Base-by-base conservation (phyloP, 2,797 vertebrate species). In the Sparidentex hasta region DNA sequence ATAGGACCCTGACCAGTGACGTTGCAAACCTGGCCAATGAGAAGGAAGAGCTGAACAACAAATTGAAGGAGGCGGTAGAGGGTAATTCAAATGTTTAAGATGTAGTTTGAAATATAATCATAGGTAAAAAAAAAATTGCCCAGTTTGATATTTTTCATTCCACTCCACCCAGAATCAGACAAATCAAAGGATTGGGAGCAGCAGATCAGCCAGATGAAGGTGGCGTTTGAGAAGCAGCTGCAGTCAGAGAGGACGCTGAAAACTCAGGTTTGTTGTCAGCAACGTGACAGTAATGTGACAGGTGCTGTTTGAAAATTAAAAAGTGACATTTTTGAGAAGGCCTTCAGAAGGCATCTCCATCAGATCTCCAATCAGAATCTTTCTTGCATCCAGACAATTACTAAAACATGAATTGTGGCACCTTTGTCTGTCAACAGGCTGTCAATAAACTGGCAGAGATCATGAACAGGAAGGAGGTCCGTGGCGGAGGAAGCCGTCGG, bases 381-480 rank as follows among this genome's bases (percentile, higher is more conserved):
- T 2, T 66, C 1, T 8, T 29, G 17, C 23, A 67, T 23, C 44
- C 17, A 23, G 11, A 48, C 18, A 13, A 27, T 43, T 58, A n/a
- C 4, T 47, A 4, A 67, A 46, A 27, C 20, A n/a, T 20, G 2
- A 64, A 27, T 14, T 6, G 11, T 59, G 7, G 6, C 8, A 1
- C 59, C 38, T 4, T 0, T 78, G 29, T 85, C 50, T n/a, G 0
- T 66, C 43, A 12, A 0, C 94, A 98, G 98, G 98, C 98, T 47
- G 98, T 99, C 86, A 99, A 99, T 85, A 99, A 99, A 81, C 88
- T 99, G 92, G 98, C 98, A 7, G 98, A 99, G 94, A 99, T 99
- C 86, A 97, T 99, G 97, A 99, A 99, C 94, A 95, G 98, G 74
- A 99, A 98, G 91, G 97, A 97, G 88, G 94, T 97, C 2, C 95